Percentiles rank a stretch among this genome's conserved stretches.
Evolutionary conservation across 1,140 invertebrate species (phyloP).

Genomic region (Drosophila ironensis): DNA sequence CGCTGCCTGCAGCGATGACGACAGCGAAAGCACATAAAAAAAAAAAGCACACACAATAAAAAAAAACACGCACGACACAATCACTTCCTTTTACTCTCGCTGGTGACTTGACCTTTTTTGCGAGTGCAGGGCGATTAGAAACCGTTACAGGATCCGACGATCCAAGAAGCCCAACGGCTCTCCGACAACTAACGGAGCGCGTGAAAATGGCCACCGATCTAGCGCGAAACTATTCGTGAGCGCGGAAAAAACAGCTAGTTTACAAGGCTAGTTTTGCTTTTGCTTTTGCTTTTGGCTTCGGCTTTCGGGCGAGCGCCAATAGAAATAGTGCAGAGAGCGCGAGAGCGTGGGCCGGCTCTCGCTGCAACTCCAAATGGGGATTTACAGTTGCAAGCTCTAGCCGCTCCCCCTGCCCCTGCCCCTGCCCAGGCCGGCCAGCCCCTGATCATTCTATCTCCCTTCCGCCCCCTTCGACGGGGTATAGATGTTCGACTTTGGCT

Average conservation of each 20-base stretch:
- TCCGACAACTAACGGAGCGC: conserved; percentile 43
- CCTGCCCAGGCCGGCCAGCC: not conserved
- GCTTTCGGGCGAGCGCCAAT: too few relatives aligned
- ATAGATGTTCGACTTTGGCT: conserved; percentile 43
- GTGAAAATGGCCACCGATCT: conserved; percentile 54
- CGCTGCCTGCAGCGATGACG: conserved; percentile 10
- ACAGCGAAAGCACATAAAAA: conserved; percentile 9
- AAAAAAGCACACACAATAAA: not conserved
- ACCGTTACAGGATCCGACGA: too few relatives aligned
- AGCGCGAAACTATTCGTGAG: conserved; percentile 55
- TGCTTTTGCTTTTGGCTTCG: not conserved
- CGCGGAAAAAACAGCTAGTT: too few relatives aligned
- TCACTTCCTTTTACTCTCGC: not conserved
- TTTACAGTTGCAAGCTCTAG: too few relatives aligned
- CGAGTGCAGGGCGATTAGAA: too few relatives aligned
- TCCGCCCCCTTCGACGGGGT: not conserved
- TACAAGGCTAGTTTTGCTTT: not conserved
- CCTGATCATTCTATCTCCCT: not conserved
- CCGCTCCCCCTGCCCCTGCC: not conserved
- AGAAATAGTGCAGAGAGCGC: too few relatives aligned
- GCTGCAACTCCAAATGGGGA: too few relatives aligned
- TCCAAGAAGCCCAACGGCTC: conserved; percentile 44
- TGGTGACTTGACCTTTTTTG: not conserved
- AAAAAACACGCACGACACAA: not conserved
- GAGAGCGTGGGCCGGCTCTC: too few relatives aligned